Evolutionary conservation across 2,888 invertebrate genomes (phyloP).

Genomic region (Neria commutata): DNA sequence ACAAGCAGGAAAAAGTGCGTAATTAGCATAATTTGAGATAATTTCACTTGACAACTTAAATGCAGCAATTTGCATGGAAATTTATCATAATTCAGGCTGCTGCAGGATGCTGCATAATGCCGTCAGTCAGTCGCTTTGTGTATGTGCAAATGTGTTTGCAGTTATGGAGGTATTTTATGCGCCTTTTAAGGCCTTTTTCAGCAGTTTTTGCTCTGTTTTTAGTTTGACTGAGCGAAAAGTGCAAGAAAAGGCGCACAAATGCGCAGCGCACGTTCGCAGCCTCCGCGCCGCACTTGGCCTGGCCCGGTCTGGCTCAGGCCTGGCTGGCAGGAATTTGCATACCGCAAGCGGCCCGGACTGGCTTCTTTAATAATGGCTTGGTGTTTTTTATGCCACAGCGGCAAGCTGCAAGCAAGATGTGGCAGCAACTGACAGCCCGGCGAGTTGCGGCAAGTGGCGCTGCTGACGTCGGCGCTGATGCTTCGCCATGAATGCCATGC

Average conservation of each 20-base stretch:
- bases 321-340: not conserved
- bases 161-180: not conserved
- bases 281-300: not conserved
- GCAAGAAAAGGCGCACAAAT: slow-evolving; percentile 31
- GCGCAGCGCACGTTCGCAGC: not conserved
- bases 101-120: not conserved
- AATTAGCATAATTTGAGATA: slow-evolving; percentile 48
- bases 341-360: not conserved
- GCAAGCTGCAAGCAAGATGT: not conserved
- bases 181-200: not conserved
- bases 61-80: slow-evolving; percentile 55
- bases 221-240: slow-evolving; percentile 25
- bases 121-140: not conserved
- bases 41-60: slow-evolving; percentile 58
- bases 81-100: slow-evolving; percentile 52
- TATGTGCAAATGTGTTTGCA: not conserved
- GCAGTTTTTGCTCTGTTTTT: not conserved
- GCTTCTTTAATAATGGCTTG: not conserved
- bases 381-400: not conserved
- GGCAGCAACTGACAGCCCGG: too few relatives aligned
- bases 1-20: too few relatives aligned
- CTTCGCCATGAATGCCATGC: slow-evolving; percentile 20
- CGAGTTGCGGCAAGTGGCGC: not conserved
- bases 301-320: too few relatives aligned
- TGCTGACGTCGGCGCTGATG: not conserved